These are phyloP conservation scores for Orius laevigatus DNA, from an alignment of 1,140 invertebrate species.

Conservation along the genomic window DNA sequence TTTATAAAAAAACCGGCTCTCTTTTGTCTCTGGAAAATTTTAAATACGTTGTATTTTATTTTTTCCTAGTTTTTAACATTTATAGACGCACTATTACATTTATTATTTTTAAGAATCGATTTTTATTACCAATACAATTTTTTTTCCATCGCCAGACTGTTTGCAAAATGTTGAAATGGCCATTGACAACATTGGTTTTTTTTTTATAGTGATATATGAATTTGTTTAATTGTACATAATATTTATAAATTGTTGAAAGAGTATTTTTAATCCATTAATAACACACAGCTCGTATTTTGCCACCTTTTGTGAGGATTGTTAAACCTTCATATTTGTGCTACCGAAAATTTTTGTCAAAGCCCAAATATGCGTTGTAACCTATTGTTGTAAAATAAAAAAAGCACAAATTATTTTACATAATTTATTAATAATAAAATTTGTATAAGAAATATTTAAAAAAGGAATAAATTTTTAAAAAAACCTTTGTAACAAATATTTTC, in stretches of 20 bases:
- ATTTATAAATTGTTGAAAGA: conserved; percentile 3
- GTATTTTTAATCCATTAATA: neutral
- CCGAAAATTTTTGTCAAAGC: neutral
- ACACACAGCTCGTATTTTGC: neutral
- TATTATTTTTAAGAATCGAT: too few relatives aligned
- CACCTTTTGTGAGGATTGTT: neutral
- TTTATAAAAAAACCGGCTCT: too few relatives aligned
- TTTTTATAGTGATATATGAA: too few relatives aligned
- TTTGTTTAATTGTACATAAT: neutral
- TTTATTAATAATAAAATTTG: neutral
- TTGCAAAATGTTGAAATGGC: too few relatives aligned
- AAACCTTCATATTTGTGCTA: conserved; percentile 3
- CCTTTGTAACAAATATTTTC: conserved; percentile 14
- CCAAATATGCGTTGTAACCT: conserved; percentile 2
- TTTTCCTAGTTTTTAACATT: too few relatives aligned
- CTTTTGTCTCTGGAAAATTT: too few relatives aligned
- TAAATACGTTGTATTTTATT: too few relatives aligned
- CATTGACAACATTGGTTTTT: too few relatives aligned
- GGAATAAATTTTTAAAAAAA: conserved; percentile 11
- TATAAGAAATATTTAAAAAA: too few relatives aligned
- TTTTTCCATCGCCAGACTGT: too few relatives aligned
- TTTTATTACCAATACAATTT: too few relatives aligned
- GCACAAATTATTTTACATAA: conserved; percentile 13
- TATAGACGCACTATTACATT: too few relatives aligned
- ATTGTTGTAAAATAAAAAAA: conserved; percentile 13